phyloP scores from a whole-genome alignment of 2,888 invertebrate genomes.

The Drosophila birchii region DNA sequence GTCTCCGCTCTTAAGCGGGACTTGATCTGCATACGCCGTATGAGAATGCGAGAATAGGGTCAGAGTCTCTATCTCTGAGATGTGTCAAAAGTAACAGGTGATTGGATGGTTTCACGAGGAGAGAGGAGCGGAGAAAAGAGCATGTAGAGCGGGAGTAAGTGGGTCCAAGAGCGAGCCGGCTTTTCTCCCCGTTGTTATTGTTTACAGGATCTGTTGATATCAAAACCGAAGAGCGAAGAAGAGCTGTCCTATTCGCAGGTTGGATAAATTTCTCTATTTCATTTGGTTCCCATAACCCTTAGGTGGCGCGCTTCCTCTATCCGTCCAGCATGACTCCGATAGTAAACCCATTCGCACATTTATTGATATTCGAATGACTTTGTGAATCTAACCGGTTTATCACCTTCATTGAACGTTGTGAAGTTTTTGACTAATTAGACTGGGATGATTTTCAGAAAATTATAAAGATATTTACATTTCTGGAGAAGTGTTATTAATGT shows the following conservation, averaged over 20 bases:
- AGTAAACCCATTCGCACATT: constrained; percentile 1
- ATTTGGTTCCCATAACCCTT: not conserved
- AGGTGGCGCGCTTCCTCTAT: not conserved
- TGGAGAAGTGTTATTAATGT: not conserved
- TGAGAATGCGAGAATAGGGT: constrained; percentile 64
- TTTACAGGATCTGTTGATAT: constrained; percentile 60
- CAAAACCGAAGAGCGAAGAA: constrained; percentile 6
- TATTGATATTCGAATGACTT: constrained; percentile 3
- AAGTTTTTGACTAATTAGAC: not conserved
- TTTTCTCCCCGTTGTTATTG: constrained; percentile 47
- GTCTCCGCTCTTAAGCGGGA: constrained; percentile 75
- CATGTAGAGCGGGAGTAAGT: constrained; percentile 42
- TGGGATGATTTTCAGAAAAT: not conserved
- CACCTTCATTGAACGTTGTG: not conserved
- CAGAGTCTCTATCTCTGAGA: constrained; percentile 62
- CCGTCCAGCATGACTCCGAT: not conserved
- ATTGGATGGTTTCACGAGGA: constrained; percentile 67
- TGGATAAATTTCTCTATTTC: constrained; percentile 2
- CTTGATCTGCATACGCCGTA: constrained; percentile 70
- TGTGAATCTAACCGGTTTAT: constrained; percentile 5
- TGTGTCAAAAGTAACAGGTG: constrained; percentile 71
- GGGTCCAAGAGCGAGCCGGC: constrained; percentile 68
- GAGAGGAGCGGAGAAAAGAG: constrained; percentile 38
- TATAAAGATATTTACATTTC: not conserved
- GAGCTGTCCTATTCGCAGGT: not conserved